These are phyloP conservation scores for Formica exsecta DNA, from an alignment of 1,140 invertebrate species.

Conservation along the genomic window DNA sequence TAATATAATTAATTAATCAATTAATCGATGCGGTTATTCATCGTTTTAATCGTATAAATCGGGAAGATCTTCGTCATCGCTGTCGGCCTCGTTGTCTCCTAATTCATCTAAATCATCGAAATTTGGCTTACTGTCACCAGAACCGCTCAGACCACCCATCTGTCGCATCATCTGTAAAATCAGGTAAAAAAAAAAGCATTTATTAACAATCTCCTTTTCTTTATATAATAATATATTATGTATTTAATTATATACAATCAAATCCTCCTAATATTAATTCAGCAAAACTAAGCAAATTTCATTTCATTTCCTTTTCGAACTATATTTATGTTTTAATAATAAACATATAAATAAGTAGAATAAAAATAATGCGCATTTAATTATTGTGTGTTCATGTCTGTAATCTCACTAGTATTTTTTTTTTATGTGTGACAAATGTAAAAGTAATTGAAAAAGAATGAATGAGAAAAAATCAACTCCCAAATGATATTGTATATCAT, in stretches of 20 bases:
- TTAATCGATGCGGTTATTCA: conserved; percentile 71
- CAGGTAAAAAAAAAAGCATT: conserved; percentile 4
- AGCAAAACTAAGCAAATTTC: too few relatives aligned
- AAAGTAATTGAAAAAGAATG: too few relatives aligned
- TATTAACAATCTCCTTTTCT: neutral
- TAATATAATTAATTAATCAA: conserved; percentile 67
- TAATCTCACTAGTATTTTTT: too few relatives aligned
- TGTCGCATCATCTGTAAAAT: conserved; percentile 87
- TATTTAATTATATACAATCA: neutral
- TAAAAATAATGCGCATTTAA: too few relatives aligned
- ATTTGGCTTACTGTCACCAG: conserved; percentile 83
- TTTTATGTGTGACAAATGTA: too few relatives aligned
- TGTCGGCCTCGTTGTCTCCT: conserved; percentile 84
- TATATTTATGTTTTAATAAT: too few relatives aligned
- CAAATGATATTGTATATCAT: too few relatives aligned
- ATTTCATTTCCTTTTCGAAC: too few relatives aligned
- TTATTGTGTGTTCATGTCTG: too few relatives aligned
- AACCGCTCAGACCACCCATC: conserved; percentile 87
- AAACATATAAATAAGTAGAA: too few relatives aligned
- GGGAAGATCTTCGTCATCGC: conserved; percentile 88
- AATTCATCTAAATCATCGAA: conserved; percentile 86
- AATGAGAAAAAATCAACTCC: too few relatives aligned
- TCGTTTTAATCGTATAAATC: conserved; percentile 85
- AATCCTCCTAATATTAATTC: too few relatives aligned
- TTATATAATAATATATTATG: neutral